Percentiles rank a stretch among this genome's conserved stretches.
Evolutionary conservation across 2,113 vertebrate species (phyloP).

Genomic region (Dendrocopos noguchii): DNA sequence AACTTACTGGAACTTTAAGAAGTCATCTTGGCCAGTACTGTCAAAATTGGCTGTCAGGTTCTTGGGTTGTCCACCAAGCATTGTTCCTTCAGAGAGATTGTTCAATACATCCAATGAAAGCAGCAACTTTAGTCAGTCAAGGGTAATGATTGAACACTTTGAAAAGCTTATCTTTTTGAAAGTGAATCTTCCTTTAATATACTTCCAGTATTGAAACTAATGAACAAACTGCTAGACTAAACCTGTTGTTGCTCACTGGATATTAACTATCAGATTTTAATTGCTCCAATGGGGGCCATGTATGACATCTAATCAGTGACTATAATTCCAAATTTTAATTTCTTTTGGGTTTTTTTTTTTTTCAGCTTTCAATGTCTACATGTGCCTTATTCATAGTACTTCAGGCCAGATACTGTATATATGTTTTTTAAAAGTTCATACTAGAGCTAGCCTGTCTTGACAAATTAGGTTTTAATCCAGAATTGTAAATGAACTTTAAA

Average conservation of each 20-base stretch:
- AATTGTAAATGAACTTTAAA: constrained; percentile 75
- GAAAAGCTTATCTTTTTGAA: constrained; percentile 97
- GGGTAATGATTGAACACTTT: constrained; percentile 90
- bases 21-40: constrained; percentile 91
- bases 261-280: constrained; percentile 60
- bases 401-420: constrained; percentile 75
- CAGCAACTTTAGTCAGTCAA: constrained; percentile 87
- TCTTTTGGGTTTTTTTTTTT: constrained; percentile 42
- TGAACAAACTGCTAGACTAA: constrained; percentile 57
- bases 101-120: constrained; percentile 90
- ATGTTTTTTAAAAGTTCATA: constrained; percentile 63
- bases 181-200: constrained; percentile 96
- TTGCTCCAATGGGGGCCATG: constrained; percentile 66
- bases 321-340: constrained; percentile 65
- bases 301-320: constrained; percentile 71
- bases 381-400: constrained; percentile 95
- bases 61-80: constrained; percentile 94
- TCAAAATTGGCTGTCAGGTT: constrained; percentile 93
- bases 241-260: constrained; percentile 55
- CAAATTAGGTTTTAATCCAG: constrained; percentile 72
- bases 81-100: constrained; percentile 90
- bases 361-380: constrained; percentile 79
- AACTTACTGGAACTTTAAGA: constrained; percentile 96
- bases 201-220: constrained; percentile 93
- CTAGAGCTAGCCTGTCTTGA: constrained; percentile 71